Evolutionary conservation across 2,113 vertebrate genomes (phyloP), one percentile per base, ranked within the genome.

Genomic region (Silurus asotus): DNA sequence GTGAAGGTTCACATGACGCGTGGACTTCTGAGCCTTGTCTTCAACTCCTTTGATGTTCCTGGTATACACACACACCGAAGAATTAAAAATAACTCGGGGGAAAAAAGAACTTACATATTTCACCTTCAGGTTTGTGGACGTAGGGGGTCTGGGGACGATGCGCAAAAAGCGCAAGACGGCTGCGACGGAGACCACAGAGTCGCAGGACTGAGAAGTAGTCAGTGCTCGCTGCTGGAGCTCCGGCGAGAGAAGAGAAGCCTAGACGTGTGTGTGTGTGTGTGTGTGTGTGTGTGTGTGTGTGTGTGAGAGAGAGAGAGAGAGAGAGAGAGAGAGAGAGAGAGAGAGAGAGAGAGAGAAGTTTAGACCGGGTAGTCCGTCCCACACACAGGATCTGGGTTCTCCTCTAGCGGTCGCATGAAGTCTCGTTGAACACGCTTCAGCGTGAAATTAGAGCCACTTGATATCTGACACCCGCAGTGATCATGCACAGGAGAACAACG

Each of bases 391-490:
- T 95, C 93, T 95, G 94, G 94, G 96, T 96, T 94, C 94, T 96
- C 95, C 95, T 96, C 94, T 94, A 96, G 97, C 96, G 96, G 96
- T 94, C 94, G 96, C 95, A 97, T 96, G 96, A 96, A 93, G 92
- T 91, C 89, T 86, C 89, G 89, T 87, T 86, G 94, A 94, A 96
- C 96, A 96, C 96, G 96, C 94, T 95, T 95, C 96, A 92, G 94
- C 95, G 96, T 96, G 97, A 97, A 97, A 98, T 96, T 96, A 96
- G 97, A 99, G 96, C 97, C 97, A 97, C 96, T 98, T 98, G 98
- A 99, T 98, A 99, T 97, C 95, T 94, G 97, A 99, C 96, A 96
- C 93, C 94, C 83, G 88, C 87, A 89, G 90, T 92, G 94, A 94
- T 93, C 85, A 94, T 92, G 92, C 91, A 92, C 88, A 93, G 93